Percentiles rank a stretch among this genome's conserved stretches.
Conservation (phyloP, 92 coral and sea anemone genomes). For the Chrysogorgia sp. region DNA sequence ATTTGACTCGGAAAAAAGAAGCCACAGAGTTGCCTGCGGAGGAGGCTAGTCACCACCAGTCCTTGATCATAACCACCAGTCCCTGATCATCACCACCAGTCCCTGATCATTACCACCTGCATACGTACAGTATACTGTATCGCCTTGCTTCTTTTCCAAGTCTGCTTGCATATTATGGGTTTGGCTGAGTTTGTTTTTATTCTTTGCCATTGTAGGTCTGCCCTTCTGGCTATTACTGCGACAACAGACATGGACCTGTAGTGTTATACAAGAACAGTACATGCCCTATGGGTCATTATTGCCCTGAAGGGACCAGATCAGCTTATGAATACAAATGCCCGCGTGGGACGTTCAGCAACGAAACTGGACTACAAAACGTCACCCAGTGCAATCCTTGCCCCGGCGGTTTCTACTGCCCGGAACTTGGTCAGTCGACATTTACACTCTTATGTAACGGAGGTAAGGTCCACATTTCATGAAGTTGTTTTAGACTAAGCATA, state of each 20-base stretch:
- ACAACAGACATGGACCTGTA: slow-evolving; percentile 83
- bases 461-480: slow-evolving; percentile 17
- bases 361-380: slow-evolving; percentile 57
- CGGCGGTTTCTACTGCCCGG: slow-evolving; percentile 91
- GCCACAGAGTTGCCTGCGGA: no score
- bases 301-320: slow-evolving; percentile 76
- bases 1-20: no score
- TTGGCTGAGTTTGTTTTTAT: background rate
- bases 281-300: slow-evolving; percentile 90
- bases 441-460: slow-evolving; percentile 80
- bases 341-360: slow-evolving; percentile 87
- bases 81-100: no score
- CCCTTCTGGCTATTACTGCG: slow-evolving; percentile 90
- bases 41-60: no score
- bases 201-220: slow-evolving; percentile 61
- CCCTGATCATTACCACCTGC: no score
- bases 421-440: slow-evolving; percentile 84
- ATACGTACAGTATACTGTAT: no score
- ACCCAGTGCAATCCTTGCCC: slow-evolving; percentile 90
- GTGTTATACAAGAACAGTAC: slow-evolving; percentile 91
- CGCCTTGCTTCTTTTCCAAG: no score
- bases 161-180: no score
- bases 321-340: slow-evolving; percentile 87
- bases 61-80: no score
- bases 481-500: background rate